Conservation (phyloP, 1,140 invertebrate species). For the Cecropterus lyciades region DNA sequence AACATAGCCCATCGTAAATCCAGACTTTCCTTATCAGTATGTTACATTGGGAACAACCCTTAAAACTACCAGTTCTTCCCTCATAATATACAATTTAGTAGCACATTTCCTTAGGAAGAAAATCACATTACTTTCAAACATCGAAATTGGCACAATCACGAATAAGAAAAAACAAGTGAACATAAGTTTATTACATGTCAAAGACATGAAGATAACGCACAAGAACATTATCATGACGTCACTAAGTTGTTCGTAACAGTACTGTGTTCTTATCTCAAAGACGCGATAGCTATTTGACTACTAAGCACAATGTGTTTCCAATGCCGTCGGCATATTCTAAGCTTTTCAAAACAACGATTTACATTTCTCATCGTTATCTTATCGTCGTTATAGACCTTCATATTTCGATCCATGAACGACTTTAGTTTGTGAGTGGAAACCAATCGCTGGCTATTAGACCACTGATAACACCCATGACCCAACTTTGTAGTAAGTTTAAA, state of each 20-base stretch:
- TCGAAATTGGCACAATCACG: background rate
- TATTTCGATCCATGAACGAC: constrained; percentile 34
- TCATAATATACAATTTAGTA: too few relatives aligned
- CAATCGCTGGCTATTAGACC: constrained; percentile 27
- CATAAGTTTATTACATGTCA: background rate
- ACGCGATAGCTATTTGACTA: constrained; percentile 19
- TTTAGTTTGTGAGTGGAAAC: constrained; percentile 30
- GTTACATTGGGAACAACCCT: too few relatives aligned
- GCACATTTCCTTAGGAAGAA: too few relatives aligned
- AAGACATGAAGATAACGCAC: constrained; percentile 1
- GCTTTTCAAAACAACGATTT: constrained; percentile 34
- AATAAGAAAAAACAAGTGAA: background rate
- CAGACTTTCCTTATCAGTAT: too few relatives aligned
- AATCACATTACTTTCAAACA: too few relatives aligned
- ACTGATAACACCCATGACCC: constrained; percentile 28
- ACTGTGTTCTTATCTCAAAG: constrained; percentile 28
- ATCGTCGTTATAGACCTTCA: constrained; percentile 31
- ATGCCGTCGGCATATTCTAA: constrained; percentile 27
- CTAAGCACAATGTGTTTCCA: constrained; percentile 28
- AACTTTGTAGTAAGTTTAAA: constrained; percentile 28
- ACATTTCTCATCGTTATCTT: constrained; percentile 34
- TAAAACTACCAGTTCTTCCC: too few relatives aligned
- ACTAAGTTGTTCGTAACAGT: constrained; percentile 23
- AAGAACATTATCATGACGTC: constrained; percentile 8
- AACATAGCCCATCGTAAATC: too few relatives aligned